These are phyloP conservation scores for Deilephila porcellus DNA, from an alignment of 2,888 invertebrate genomes.

Conservation along the genomic window DNA sequence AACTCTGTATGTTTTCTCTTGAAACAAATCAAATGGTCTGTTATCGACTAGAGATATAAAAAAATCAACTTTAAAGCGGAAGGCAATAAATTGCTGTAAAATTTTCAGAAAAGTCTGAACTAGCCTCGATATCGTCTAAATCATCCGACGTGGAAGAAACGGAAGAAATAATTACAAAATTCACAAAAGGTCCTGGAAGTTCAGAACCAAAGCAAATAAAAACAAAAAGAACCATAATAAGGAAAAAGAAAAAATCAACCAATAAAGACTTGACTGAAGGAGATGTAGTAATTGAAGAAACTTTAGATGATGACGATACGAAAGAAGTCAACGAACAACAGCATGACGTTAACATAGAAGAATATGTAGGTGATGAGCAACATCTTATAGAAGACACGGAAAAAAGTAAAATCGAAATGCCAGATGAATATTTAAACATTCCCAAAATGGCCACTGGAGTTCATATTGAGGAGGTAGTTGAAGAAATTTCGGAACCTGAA, in stretches of 20 bases:
- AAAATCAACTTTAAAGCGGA: neutral
- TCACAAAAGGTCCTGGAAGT: conserved; percentile 78
- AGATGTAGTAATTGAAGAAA: conserved; percentile 83
- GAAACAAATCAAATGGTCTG: no score
- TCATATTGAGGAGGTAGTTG: conserved; percentile 65
- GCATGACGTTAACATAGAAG: conserved; percentile 72
- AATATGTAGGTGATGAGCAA: conserved; percentile 63
- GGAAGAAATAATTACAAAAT: conserved; percentile 86
- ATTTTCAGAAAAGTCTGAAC: conserved; percentile 62
- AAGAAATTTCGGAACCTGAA: conserved; percentile 47
- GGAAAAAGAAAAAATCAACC: conserved; percentile 67
- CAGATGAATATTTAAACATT: conserved; percentile 62
- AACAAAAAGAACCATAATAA: conserved; percentile 84
- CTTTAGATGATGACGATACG: conserved; percentile 69
- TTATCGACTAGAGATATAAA: no score
- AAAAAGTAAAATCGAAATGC: conserved; percentile 68
- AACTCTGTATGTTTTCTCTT: no score
- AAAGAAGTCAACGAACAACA: conserved; percentile 38
- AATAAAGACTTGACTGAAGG: conserved; percentile 56
- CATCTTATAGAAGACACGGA: conserved; percentile 51
- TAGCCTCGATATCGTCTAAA: conserved; percentile 56
- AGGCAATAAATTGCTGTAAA: neutral
- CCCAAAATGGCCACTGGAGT: conserved; percentile 63
- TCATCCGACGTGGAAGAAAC: conserved; percentile 82
- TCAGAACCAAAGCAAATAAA: conserved; percentile 83